Percentiles rank a stretch among this genome's conserved stretches.
Evolutionary conservation across 1,140 invertebrate species (phyloP).

Genomic region (Drosophila novamexicana): DNA sequence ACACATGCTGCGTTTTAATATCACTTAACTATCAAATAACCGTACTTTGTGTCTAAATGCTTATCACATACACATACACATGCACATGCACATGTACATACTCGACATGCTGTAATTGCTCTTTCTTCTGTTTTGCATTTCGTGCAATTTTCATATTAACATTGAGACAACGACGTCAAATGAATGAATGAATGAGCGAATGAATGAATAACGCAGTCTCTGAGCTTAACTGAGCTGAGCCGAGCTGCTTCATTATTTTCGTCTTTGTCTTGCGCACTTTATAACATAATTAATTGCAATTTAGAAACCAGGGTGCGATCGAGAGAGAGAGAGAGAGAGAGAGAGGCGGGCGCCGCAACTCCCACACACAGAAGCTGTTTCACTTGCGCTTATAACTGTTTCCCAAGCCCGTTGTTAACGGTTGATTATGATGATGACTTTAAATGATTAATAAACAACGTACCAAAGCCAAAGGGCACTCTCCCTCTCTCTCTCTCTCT

Average conservation of each 20-base stretch:
- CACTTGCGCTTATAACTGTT: conserved; percentile 78
- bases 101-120: conserved; percentile 38
- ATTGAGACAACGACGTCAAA: conserved; percentile 52
- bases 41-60: conserved; percentile 44
- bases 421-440: conserved; percentile 82
- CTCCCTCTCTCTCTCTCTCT: conserved; percentile 3
- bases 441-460: conserved; percentile 83
- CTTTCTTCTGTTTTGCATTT: conserved; percentile 43
- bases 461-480: conserved; percentile 47
- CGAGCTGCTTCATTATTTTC: conserved; percentile 25
- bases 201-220: conserved; percentile 33
- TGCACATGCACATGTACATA: not conserved
- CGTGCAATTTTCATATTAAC: conserved; percentile 81
- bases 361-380: conserved; percentile 58
- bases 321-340: not conserved
- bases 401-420: conserved; percentile 78
- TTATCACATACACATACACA: conserved; percentile 9
- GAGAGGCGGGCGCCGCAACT: conserved; percentile 28
- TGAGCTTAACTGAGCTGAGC: conserved; percentile 13
- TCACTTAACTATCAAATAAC: conserved; percentile 63
- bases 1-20: conserved; percentile 44
- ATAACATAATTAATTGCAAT: conserved; percentile 81
- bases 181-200: conserved; percentile 54
- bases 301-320: conserved; percentile 57
- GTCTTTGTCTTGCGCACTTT: conserved; percentile 30